Evolutionary conservation across 1,140 invertebrate species (phyloP).

Genomic region (Neoseiulus cucumeris): DNA sequence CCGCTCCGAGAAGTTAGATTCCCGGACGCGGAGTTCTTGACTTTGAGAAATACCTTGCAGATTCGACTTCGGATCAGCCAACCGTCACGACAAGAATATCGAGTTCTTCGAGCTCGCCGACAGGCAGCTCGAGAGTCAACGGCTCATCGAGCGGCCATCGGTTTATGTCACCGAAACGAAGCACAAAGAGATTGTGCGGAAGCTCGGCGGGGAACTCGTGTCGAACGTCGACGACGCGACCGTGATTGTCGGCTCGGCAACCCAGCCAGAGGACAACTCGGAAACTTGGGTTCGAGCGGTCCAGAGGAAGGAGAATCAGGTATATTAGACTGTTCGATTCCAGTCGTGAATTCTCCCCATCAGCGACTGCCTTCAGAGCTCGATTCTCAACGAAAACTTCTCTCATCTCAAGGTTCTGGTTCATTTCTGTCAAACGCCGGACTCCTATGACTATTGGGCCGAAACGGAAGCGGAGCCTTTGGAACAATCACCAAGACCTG

Average conservation of each 20-base stretch:
- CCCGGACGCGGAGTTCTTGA: too few species aligned
- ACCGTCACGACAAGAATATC: not conserved
- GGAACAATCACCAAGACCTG: not conserved
- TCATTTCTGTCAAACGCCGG: constrained; percentile 6
- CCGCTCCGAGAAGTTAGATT: too few species aligned
- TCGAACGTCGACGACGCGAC: not conserved
- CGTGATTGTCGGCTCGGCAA: not conserved
- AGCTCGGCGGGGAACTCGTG: not conserved
- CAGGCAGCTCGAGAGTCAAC: not conserved
- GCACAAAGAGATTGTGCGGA: not conserved
- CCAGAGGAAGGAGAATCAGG: constrained; percentile 7
- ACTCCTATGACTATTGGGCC: constrained; percentile 1
- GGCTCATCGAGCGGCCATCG: not conserved
- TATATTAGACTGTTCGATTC: too few species aligned
- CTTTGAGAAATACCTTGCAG: not conserved
- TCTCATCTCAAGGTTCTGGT: constrained; percentile 1
- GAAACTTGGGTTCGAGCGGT: not conserved
- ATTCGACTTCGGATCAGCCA: not conserved
- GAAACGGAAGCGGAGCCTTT: not conserved
- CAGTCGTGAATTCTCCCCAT: too few species aligned
- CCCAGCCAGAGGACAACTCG: not conserved
- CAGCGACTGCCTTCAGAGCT: too few species aligned
- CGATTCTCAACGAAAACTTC: too few species aligned
- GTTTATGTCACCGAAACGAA: not conserved
- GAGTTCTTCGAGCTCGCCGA: constrained; percentile 1